Conservation (phyloP, 2,113 vertebrate genomes). For the Malurus elegans region DNA sequence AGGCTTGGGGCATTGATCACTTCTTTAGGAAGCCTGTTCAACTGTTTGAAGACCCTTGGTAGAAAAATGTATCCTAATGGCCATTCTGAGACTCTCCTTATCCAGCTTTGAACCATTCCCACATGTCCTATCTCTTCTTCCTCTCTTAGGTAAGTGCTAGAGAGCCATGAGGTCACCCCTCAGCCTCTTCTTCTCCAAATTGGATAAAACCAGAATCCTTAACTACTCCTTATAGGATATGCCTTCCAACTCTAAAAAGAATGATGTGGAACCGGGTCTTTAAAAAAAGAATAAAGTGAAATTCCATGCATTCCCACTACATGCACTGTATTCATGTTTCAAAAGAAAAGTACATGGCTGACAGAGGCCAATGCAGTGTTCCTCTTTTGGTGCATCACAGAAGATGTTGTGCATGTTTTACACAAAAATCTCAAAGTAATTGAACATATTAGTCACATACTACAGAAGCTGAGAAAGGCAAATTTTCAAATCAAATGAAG, state of each 20-base stretch:
- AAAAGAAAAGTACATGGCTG: not conserved
- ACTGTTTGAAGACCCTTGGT: not conserved
- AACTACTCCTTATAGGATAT: not conserved
- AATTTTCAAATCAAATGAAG: not conserved
- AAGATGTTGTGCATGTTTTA: not conserved
- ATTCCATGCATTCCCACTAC: not conserved
- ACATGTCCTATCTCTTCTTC: accelerated
- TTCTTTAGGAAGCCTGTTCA: not conserved
- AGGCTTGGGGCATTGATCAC: not conserved
- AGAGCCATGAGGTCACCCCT: accelerated
- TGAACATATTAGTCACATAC: not conserved
- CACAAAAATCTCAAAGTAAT: not conserved
- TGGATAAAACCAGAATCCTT: not conserved
- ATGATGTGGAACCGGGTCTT: not conserved
- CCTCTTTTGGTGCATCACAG: not conserved
- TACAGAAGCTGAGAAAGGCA: not conserved
- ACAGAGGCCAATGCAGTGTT: not conserved
- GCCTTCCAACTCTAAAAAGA: not conserved
- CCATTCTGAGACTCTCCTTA: accelerated
- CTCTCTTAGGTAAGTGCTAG: not conserved
- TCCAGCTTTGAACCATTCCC: not conserved
- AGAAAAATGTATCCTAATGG: not conserved
- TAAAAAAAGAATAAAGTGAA: not conserved
- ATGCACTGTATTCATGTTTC: not conserved
- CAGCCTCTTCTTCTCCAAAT: not conserved